Conservation (phyloP, 2,888 invertebrate species). For the Oxycera nigricornis region DNA sequence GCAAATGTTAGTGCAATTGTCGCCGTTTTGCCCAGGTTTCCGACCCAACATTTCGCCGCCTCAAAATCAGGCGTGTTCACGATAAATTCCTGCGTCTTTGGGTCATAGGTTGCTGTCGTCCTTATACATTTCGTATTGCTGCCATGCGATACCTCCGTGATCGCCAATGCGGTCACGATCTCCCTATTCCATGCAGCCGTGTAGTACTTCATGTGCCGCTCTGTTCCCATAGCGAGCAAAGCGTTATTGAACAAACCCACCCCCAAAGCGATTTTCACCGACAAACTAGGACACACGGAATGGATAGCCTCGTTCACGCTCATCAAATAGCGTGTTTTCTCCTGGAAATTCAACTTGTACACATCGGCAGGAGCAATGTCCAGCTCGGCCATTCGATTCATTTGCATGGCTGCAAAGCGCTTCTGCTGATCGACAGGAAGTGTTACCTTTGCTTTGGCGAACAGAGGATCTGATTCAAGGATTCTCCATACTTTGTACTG, state of each 20-base stretch:
- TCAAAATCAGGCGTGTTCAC: constrained; percentile 93
- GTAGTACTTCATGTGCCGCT: constrained; percentile 74
- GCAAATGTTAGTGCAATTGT: constrained; percentile 89
- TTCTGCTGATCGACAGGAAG: constrained; percentile 77
- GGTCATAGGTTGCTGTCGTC: constrained; percentile 88
- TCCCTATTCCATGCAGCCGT: constrained; percentile 75
- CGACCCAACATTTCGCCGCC: constrained; percentile 96
- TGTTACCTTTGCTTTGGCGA: constrained; percentile 69
- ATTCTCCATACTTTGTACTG: constrained; percentile 81
- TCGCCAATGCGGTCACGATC: constrained; percentile 81
- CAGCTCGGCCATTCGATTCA: constrained; percentile 72
- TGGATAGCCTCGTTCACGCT: constrained; percentile 78
- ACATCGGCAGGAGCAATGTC: constrained; percentile 71
- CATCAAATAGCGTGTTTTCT: constrained; percentile 76
- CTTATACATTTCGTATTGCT: constrained; percentile 91
- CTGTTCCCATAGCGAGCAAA: constrained; percentile 76
- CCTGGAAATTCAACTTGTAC: constrained; percentile 68
- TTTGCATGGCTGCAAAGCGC: constrained; percentile 71
- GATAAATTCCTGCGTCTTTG: constrained; percentile 77
- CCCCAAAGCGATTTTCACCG: constrained; percentile 80
- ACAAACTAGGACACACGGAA: constrained; percentile 73
- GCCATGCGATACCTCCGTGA: constrained; percentile 95
- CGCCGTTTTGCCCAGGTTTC: constrained; percentile 86
- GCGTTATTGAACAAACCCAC: constrained; percentile 78
- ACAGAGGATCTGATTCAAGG: constrained; percentile 80